phyloP scores from a whole-genome alignment of 1,140 invertebrate genomes.

The Pseudomyrmex concolor region DNA sequence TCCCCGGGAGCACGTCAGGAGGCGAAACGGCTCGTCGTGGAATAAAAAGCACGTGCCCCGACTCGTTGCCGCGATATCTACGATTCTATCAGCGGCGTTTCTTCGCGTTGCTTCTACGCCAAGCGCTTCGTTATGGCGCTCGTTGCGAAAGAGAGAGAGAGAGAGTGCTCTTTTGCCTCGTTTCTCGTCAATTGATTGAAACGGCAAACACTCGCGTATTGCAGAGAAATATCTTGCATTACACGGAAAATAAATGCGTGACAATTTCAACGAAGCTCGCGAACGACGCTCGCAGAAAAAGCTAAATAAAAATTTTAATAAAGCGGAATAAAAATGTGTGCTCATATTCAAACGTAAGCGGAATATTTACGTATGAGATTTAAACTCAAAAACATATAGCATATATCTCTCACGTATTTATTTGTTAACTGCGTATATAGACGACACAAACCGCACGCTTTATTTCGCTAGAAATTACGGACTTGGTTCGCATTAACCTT shows the following conservation, averaged over 20 bases:
- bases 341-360: not conserved
- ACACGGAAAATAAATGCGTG: no score
- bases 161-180: not conserved
- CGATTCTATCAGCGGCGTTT: constrained; percentile 25
- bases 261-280: no score
- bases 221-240: not conserved
- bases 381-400: not conserved
- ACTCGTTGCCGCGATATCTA: constrained; percentile 22
- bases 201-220: not conserved
- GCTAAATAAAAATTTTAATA: no score
- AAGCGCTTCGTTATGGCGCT: not conserved
- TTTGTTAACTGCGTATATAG: not conserved
- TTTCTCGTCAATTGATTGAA: not conserved
- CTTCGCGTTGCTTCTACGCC: not conserved
- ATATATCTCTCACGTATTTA: not conserved
- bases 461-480: not conserved
- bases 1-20: constrained; percentile 1
- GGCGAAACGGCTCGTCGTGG: constrained; percentile 9
- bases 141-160: not conserved
- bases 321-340: not conserved
- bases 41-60: constrained; percentile 40
- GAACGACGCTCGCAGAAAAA: no score
- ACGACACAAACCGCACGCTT: not conserved
- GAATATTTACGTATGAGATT: not conserved
- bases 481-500: not conserved